Evolutionary conservation across 2,797 vertebrate genomes (phyloP).

Genomic region (Anabas testudineus): DNA sequence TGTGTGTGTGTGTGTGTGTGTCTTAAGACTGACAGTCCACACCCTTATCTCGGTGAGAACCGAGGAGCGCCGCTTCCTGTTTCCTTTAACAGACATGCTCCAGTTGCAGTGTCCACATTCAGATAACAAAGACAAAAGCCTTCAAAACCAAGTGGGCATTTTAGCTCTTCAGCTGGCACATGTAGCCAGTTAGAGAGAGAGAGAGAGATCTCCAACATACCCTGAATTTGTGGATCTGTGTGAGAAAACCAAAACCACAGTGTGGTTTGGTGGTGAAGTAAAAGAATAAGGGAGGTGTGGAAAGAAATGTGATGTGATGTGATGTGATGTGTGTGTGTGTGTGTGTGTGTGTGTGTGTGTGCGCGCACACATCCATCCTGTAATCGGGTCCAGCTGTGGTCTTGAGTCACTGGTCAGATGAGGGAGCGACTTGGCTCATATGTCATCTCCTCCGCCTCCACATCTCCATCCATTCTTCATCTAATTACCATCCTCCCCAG

Average conservation of each 20-base stretch:
- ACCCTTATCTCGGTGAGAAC: conserved; percentile 75
- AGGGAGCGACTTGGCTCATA: conserved; percentile 74
- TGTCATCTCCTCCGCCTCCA: conserved; percentile 66
- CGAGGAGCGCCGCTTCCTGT: conserved; percentile 78
- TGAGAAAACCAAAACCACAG: conserved; percentile 40
- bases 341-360: conserved; percentile 8
- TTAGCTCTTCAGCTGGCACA: conserved; percentile 10
- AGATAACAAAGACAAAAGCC: conserved; percentile 58
- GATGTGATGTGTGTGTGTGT: conserved; percentile 40
- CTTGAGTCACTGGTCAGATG: conserved; percentile 82
- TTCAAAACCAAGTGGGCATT: conserved; percentile 19
- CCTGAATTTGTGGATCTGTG: conserved; percentile 37
- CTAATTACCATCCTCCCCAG: conserved; percentile 67
- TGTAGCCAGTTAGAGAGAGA: conserved; percentile 9
- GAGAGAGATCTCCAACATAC: background rate
- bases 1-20: conserved; percentile 32
- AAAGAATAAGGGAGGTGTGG: conserved; percentile 43
- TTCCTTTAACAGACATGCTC: conserved; percentile 73
- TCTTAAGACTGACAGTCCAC: conserved; percentile 56
- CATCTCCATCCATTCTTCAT: conserved; percentile 78
- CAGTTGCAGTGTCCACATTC: conserved; percentile 60
- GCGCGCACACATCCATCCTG: conserved; percentile 25
- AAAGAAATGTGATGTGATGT: conserved; percentile 36
- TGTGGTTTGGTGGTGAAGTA: conserved; percentile 55
- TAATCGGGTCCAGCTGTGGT: conserved; percentile 87